Conservation (phyloP, 2,888 invertebrate genomes). For the Prosapia bicincta region DNA sequence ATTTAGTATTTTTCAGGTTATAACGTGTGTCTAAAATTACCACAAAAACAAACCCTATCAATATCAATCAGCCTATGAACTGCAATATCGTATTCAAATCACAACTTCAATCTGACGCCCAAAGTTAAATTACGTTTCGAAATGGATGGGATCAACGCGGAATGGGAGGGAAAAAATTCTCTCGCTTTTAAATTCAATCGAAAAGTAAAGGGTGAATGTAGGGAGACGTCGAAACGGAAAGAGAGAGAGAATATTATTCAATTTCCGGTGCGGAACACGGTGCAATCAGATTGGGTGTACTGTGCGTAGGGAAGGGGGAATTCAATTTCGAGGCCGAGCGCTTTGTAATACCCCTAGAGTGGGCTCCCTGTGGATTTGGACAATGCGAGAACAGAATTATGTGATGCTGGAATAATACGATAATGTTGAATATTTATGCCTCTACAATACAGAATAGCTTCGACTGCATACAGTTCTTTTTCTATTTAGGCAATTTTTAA, state of each 20-base stretch:
- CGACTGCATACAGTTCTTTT: too few species aligned
- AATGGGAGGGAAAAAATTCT: neutral
- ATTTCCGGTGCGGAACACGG: conserved; percentile 24
- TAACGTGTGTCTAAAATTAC: too few species aligned
- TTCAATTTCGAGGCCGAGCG: conserved; percentile 22
- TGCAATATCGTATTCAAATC: conserved; percentile 2
- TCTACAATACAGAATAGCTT: too few species aligned
- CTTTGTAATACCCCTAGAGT: conserved; percentile 9
- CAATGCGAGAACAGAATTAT: neutral
- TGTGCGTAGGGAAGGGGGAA: neutral
- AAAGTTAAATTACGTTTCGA: conserved; percentile 3
- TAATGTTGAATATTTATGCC: neutral
- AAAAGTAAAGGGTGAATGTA: conserved; percentile 2
- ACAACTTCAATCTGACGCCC: neutral
- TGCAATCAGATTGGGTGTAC: conserved; percentile 25
- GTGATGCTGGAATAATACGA: neutral
- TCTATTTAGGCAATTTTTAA: too few species aligned
- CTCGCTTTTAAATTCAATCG: neutral
- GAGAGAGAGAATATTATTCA: conserved; percentile 28
- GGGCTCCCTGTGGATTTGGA: neutral
- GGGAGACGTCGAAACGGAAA: neutral
- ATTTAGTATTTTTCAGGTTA: too few species aligned
- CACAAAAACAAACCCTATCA: too few species aligned
- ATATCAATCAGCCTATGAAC: conserved; percentile 4
- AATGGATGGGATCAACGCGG: neutral